Percentiles rank a stretch among this genome's conserved stretches.
These are phyloP conservation scores for Amazona vittata DNA, from an alignment of 2,113 vertebrate genomes.

Conservation along the genomic window DNA sequence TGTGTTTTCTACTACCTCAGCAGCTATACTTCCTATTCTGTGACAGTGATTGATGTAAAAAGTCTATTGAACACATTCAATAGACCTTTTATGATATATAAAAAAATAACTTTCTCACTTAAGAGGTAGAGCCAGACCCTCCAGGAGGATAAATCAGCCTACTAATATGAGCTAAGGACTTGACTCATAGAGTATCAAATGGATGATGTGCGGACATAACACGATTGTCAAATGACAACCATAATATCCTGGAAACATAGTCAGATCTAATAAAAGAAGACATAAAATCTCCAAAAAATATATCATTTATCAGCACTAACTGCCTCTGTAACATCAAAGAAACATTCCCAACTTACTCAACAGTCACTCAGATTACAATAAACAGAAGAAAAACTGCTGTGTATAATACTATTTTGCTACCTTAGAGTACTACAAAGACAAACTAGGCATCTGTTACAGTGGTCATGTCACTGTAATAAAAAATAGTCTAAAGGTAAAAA, in stretches of 20 bases:
- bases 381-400: neutral
- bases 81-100: neutral
- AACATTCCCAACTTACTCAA: neutral
- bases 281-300: neutral
- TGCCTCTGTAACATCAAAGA: neutral
- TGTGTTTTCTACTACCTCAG: neutral
- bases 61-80: neutral
- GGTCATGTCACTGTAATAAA: neutral
- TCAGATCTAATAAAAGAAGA: neutral
- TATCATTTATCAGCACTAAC: neutral
- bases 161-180: neutral
- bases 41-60: neutral
- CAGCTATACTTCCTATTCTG: neutral
- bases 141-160: neutral
- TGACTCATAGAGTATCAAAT: neutral
- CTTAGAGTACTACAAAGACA: neutral
- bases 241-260: neutral
- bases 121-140: neutral
- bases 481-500: neutral
- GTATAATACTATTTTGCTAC: neutral
- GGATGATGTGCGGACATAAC: too few relatives aligned
- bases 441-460: neutral
- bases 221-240: too few relatives aligned
- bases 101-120: neutral
- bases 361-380: neutral